Percentiles rank a stretch among this genome's conserved stretches.
phyloP scores from a whole-genome alignment of 2,888 invertebrate species.

The Tachina fera region DNA sequence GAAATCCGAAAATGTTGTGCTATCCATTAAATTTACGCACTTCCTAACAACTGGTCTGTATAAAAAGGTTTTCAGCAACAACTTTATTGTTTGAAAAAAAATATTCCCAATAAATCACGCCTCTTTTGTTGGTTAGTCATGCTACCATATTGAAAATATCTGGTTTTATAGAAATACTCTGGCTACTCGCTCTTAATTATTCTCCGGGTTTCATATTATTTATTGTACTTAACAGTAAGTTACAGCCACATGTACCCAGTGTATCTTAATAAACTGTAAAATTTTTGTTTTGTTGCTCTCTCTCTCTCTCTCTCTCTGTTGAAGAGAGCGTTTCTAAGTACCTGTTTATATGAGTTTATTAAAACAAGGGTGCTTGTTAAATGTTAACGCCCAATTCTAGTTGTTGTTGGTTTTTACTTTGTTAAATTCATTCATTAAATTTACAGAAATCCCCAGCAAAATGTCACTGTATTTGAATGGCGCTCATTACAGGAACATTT shows the following conservation, averaged over 20 bases:
- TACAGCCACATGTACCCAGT: neutral
- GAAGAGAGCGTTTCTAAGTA: slow-evolving; percentile 32
- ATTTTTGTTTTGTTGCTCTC: slow-evolving; percentile 1
- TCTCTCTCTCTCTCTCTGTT: neutral
- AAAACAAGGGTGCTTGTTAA: slow-evolving; percentile 30
- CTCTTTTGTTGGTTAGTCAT: slow-evolving; percentile 58
- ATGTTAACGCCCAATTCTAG: slow-evolving; percentile 39
- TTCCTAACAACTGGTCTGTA: slow-evolving; percentile 72
- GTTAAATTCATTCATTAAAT: slow-evolving; percentile 62
- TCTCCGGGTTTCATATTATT: slow-evolving; percentile 12
- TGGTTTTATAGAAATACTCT: slow-evolving; percentile 20
- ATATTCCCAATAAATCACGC: slow-evolving; percentile 71
- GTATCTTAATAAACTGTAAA: neutral
- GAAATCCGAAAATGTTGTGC: slow-evolving; percentile 82
- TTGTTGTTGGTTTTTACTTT: slow-evolving; percentile 12
- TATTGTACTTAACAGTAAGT: slow-evolving; percentile 4
- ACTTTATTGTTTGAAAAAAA: slow-evolving; percentile 64
- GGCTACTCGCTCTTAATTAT: slow-evolving; percentile 41
- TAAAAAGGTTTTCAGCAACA: slow-evolving; percentile 67
- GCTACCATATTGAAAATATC: slow-evolving; percentile 73
- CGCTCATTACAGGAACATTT: slow-evolving; percentile 36
- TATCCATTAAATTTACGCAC: slow-evolving; percentile 71
- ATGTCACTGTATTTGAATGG: slow-evolving; percentile 49
- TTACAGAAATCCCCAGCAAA: slow-evolving; percentile 35
- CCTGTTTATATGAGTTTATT: slow-evolving; percentile 11